A percentile compares a stretch with the other conserved stretches of the same genome.
These are phyloP conservation scores for Cheilosia variabilis DNA, from an alignment of 2,888 invertebrate genomes.

Conservation along the genomic window DNA sequence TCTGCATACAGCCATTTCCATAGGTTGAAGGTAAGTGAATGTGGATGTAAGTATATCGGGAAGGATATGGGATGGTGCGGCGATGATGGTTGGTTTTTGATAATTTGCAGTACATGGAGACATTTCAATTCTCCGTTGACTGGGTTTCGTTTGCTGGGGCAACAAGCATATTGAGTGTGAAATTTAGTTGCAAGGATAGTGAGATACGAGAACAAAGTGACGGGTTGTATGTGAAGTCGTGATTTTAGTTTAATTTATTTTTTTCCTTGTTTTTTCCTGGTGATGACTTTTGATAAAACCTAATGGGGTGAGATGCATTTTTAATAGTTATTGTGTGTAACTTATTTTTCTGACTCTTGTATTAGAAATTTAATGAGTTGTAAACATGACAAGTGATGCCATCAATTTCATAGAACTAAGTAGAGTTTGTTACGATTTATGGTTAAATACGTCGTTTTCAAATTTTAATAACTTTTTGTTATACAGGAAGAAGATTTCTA, in stretches of 20 bases:
- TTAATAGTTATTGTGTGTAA: background rate
- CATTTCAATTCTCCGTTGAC: constrained; percentile 55
- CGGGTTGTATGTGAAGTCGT: constrained; percentile 28
- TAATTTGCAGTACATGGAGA: constrained; percentile 37
- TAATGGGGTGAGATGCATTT: background rate
- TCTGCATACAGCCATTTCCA: background rate
- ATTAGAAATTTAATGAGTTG: no score
- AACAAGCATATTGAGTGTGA: constrained; percentile 25
- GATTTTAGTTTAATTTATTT: constrained; percentile 9
- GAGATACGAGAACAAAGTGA: constrained; percentile 37
- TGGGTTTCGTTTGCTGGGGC: constrained; percentile 21
- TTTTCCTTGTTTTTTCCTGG: background rate
- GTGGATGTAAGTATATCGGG: constrained; percentile 8
- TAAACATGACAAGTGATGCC: no score
- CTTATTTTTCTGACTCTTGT: no score
- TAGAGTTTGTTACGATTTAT: no score
- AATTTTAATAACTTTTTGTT: no score
- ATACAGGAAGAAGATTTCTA: no score
- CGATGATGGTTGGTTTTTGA: constrained; percentile 41
- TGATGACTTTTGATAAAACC: background rate
- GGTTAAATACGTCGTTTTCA: no score
- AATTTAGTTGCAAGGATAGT: constrained; percentile 33
- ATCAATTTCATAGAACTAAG: no score
- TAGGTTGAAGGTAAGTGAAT: constrained; percentile 21
- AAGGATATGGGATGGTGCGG: background rate